phyloP scores from a whole-genome alignment of 2,888 invertebrate genomes.

The Eutolmus rufibarbis region DNA sequence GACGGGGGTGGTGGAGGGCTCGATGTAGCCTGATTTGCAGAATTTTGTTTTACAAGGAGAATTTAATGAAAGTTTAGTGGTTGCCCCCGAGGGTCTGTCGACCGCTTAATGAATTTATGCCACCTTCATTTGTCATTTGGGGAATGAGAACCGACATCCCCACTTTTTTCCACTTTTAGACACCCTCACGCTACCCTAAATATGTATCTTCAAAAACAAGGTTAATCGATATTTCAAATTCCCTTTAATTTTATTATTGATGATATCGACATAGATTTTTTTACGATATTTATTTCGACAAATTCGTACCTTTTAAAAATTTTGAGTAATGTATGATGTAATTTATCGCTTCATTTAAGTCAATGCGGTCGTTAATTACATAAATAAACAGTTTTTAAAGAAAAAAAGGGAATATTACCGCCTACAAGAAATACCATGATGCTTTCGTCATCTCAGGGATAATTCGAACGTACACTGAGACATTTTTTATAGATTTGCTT shows the following conservation, averaged over 20 bases:
- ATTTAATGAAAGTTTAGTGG: neutral
- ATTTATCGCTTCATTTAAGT: too few relatives aligned
- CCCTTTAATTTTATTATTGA: neutral
- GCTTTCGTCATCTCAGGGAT: too few relatives aligned
- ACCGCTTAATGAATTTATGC: neutral
- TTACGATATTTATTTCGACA: neutral
- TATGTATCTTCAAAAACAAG: neutral
- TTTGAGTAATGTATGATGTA: too few relatives aligned
- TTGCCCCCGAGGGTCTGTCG: neutral
- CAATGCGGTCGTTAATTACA: too few relatives aligned
- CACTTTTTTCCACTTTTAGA: neutral
- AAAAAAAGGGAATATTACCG: too few relatives aligned
- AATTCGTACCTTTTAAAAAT: too few relatives aligned
- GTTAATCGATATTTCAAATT: neutral
- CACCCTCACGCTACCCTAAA: neutral
- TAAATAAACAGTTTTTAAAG: too few relatives aligned
- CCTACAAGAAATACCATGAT: too few relatives aligned
- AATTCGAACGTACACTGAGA: too few relatives aligned
- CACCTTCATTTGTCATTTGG: neutral
- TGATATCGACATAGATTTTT: neutral
- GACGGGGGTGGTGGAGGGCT: neutral
- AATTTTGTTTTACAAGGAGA: neutral
- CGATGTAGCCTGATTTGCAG: neutral
- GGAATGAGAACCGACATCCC: neutral
- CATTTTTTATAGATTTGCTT: too few relatives aligned